A percentile compares a stretch with the other conserved stretches of the same genome.
Conservation (phyloP, 2,113 vertebrate genomes). For the Oreochromis tanganicae region DNA sequence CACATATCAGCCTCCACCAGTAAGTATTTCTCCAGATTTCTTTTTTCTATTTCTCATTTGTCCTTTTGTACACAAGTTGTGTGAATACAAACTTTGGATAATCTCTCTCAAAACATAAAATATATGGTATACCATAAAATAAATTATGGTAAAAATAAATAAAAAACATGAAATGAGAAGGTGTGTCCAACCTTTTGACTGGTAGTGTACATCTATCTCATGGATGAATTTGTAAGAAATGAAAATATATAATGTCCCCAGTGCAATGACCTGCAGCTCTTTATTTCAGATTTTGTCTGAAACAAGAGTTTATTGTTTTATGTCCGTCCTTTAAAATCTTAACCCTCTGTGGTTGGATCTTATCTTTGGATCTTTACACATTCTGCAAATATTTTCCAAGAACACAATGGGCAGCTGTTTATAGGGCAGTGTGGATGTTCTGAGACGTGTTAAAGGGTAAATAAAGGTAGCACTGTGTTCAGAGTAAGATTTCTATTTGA, state of each 20-base stretch:
- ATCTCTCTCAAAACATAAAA: not conserved
- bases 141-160: not conserved
- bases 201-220: not conserved
- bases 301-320: not conserved
- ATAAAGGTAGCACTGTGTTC: not conserved
- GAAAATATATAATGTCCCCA: not conserved
- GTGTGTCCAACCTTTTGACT: not conserved
- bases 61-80: not conserved
- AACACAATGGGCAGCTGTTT: not conserved
- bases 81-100: not conserved
- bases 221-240: not conserved
- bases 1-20: conserved; percentile 63
- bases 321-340: not conserved
- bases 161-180: too few relatives aligned
- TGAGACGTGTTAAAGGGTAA: not conserved
- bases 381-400: not conserved
- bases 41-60: not conserved
- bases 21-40: conserved; percentile 36
- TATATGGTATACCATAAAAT: not conserved
- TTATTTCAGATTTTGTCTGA: not conserved
- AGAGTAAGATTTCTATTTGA: not conserved
- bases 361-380: not conserved
- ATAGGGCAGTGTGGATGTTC: not conserved
- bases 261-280: not conserved
- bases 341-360: not conserved